Evolutionary conservation across 2,113 vertebrate species (phyloP).

Genomic region (Brachionichthys hirsutus): DNA sequence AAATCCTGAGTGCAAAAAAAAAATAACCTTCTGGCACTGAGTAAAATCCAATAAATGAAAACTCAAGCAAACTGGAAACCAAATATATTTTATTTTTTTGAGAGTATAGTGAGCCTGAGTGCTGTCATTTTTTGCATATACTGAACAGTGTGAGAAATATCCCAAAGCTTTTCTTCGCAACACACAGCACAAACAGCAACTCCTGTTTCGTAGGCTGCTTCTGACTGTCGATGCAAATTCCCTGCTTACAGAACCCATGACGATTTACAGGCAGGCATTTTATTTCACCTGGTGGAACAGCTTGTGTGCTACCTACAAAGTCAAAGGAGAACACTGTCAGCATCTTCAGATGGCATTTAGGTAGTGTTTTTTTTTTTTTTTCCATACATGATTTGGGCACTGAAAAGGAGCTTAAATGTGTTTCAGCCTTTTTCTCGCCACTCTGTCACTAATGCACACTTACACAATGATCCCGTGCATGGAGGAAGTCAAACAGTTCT

Average conservation of each 20-base stretch:
- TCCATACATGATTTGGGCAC: background rate
- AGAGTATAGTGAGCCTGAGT: slow-evolving; percentile 34
- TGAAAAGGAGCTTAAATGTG: background rate
- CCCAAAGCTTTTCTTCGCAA: background rate
- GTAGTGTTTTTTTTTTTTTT: background rate
- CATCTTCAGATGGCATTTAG: background rate
- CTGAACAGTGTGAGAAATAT: background rate
- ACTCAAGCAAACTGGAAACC: slow-evolving; percentile 14
- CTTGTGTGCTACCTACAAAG: slow-evolving; percentile 70
- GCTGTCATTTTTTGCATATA: background rate
- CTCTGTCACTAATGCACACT: slow-evolving; percentile 47
- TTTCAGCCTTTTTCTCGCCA: background rate
- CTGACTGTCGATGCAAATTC: background rate
- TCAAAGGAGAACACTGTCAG: slow-evolving; percentile 6
- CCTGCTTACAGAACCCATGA: background rate
- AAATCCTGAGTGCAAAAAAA: too few species aligned
- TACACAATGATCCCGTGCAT: slow-evolving; percentile 92
- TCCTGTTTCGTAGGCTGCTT: background rate
- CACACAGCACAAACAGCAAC: slow-evolving; percentile 2
- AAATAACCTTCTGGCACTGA: too few species aligned
- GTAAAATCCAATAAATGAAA: background rate
- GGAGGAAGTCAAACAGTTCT: slow-evolving; percentile 92
- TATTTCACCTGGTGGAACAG: slow-evolving; percentile 74
- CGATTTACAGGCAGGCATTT: slow-evolving; percentile 46
- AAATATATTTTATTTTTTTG: slow-evolving; percentile 42